Base-by-base conservation (phyloP, 2,797 vertebrate species). In the Passerculus sandwichensis region DNA sequence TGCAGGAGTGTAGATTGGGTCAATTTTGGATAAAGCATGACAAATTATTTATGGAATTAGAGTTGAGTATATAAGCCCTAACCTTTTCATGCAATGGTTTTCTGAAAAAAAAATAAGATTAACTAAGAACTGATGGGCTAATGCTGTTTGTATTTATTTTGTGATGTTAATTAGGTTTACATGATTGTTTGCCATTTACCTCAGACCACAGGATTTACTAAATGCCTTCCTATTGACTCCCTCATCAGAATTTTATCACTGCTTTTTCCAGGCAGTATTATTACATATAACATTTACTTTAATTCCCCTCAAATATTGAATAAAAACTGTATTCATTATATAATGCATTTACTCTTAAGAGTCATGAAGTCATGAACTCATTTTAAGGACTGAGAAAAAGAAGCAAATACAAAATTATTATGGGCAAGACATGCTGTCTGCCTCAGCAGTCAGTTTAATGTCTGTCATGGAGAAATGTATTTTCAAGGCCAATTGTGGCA, bases 341-440 rank as follows among this genome's bases (percentile, higher is more conserved):
- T 62, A 88, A 87, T 21, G 64, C 93, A 86, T 91, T 96, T 97
- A 95, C 80, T 92, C 71, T 71, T 70, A 66, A 66, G 65, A 95
- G 50, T 83, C 84, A 91, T 95, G 90, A 95, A 89, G 76, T 96
- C 94, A 86, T 94, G 64, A 94, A 95, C 64, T 95, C 86, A 78
- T 96, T 96, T 95, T 96, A 95, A 96, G 84, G 56, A 76, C 74
- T 85, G 64, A 96, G 94, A 81, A 94, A 89, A 84, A 91, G 67
- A 79, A 96, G 88, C 83, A 96, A 94, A 96, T 85, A 94, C 45
- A 69, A 80, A 93, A 95, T 69, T 54, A 94, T 69, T 95, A 94
- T 76, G 92, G 92, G 91, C 95, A 94, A 97, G 89, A 96, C 88
- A 92, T 76, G 44, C 79, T 92, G 88, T 94, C 82, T 96, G 71